Evolutionary conservation across 2,888 invertebrate genomes (phyloP).

Genomic region (Nomada fucata): DNA sequence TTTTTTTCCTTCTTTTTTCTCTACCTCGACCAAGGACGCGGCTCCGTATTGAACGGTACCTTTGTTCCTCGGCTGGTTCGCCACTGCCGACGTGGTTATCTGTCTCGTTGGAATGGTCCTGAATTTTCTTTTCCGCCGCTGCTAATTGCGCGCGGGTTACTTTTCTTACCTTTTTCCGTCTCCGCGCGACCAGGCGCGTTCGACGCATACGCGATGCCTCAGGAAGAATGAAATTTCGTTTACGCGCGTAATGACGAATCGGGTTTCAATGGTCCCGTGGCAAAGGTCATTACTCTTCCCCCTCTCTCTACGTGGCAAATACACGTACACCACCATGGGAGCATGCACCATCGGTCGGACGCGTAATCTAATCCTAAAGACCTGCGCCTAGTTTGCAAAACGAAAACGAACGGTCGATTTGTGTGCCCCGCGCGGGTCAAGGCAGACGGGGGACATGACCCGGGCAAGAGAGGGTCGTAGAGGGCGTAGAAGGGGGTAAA

Average conservation of each 20-base stretch:
- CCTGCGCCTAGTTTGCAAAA: too few relatives aligned
- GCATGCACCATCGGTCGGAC: too few relatives aligned
- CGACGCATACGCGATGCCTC: neutral
- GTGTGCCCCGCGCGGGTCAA: too few relatives aligned
- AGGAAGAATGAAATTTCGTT: neutral
- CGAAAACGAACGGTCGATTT: too few relatives aligned
- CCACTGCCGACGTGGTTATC: neutral
- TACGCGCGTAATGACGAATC: neutral
- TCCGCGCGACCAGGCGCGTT: neutral
- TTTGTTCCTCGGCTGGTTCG: neutral
- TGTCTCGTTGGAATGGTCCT: conserved; percentile 1
- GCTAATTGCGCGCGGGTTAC: neutral
- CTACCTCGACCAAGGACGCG: neutral
- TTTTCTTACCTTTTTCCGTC: neutral
- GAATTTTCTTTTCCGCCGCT: neutral
- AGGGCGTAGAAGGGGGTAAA: neutral
- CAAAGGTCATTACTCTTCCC: neutral
- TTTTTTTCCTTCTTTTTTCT: neutral
- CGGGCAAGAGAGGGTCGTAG: too few relatives aligned
- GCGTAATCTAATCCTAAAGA: too few relatives aligned
- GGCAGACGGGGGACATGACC: too few relatives aligned
- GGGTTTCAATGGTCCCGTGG: neutral
- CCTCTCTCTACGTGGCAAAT: too few relatives aligned
- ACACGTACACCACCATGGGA: too few relatives aligned
- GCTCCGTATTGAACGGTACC: neutral